Evolutionary conservation across 2,113 vertebrate species (phyloP).

Genomic region (Ciconia stormi): DNA sequence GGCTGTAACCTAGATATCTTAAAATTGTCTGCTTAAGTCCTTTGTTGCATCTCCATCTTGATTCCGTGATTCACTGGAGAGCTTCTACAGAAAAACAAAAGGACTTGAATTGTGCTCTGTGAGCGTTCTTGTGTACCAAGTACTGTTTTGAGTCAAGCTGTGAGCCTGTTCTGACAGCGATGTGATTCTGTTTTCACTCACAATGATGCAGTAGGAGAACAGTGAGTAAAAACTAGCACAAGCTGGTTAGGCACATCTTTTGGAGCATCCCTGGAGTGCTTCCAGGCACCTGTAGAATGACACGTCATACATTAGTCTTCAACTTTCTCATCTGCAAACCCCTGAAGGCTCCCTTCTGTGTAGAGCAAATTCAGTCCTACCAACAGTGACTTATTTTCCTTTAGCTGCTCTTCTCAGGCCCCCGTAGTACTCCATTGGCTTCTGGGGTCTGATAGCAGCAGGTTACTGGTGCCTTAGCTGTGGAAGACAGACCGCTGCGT

Average conservation of each 20-base stretch:
- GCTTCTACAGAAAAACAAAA: neutral
- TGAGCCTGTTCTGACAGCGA: neutral
- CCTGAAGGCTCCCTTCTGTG: neutral
- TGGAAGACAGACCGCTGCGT: neutral
- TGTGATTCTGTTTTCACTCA: neutral
- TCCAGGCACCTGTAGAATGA: neutral
- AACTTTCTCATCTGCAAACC: neutral
- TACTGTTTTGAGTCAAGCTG: neutral
- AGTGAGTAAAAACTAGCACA: neutral
- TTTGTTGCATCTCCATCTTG: neutral
- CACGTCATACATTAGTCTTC: neutral
- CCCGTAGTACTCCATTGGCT: rapidly evolving
- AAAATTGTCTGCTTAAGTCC: neutral
- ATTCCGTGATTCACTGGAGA: neutral
- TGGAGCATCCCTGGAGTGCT: neutral
- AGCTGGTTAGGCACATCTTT: neutral
- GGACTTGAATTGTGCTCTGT: neutral
- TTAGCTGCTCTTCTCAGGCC: neutral
- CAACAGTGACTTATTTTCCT: neutral
- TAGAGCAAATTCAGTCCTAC: neutral
- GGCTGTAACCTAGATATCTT: neutral
- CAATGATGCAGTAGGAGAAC: neutral
- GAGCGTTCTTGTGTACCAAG: neutral
- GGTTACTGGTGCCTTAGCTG: neutral
- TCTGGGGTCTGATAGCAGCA: neutral